These are phyloP conservation scores for Basileuterus tristriatus DNA, from an alignment of 2,797 vertebrate genomes.

Conservation along the genomic window DNA sequence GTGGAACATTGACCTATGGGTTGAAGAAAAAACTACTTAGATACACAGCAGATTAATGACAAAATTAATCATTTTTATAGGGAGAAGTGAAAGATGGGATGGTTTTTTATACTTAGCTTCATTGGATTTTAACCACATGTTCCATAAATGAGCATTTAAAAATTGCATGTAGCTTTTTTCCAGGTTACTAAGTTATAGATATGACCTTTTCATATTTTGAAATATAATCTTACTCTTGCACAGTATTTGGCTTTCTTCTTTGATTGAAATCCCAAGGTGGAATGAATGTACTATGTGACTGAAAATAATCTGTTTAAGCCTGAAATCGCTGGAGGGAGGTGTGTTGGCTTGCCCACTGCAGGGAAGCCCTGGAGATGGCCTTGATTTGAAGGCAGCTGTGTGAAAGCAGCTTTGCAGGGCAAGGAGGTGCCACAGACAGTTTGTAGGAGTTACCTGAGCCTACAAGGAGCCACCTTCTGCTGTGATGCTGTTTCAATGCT, in stretches of 20 bases:
- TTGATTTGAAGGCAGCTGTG: neutral
- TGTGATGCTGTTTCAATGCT: neutral
- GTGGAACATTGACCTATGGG: neutral
- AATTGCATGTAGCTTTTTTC: neutral
- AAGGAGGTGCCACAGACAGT: neutral
- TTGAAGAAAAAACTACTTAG: neutral
- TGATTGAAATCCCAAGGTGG: neutral
- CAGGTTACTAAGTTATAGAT: neutral
- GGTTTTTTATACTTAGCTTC: neutral
- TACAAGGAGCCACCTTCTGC: neutral
- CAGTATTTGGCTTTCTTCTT: neutral
- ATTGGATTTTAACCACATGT: neutral
- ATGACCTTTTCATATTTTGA: neutral
- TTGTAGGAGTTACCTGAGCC: neutral
- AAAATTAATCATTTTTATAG: slow-evolving; percentile 22
- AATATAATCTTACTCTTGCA: neutral
- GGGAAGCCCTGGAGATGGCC: neutral
- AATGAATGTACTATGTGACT: neutral
- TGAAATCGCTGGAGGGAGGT: neutral
- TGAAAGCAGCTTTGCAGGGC: neutral
- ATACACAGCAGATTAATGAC: neutral
- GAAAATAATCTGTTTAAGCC: slow-evolving; percentile 24
- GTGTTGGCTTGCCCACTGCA: fast-evolving
- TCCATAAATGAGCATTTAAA: neutral
- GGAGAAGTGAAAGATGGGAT: neutral